Evolutionary conservation across 1,140 invertebrate species (phyloP).

Genomic region (Drosophila micromelanica): DNA sequence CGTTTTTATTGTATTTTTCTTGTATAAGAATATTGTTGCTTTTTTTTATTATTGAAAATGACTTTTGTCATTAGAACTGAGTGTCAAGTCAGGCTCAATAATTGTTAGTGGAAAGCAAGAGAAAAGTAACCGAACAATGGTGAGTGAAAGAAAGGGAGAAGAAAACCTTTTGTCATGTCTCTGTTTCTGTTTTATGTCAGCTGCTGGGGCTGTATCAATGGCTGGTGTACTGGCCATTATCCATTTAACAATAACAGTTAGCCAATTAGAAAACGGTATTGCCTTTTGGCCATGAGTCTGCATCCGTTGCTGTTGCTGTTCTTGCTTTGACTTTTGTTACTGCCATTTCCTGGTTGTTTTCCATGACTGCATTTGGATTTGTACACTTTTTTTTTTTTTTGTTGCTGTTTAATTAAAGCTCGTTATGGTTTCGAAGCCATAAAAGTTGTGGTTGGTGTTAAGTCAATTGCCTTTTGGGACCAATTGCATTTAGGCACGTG

Average conservation of each 20-base stretch:
- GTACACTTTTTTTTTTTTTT: neutral
- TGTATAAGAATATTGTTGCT: neutral
- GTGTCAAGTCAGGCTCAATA: conserved; percentile 34
- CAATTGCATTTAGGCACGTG: conserved; percentile 75
- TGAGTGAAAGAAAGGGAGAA: neutral
- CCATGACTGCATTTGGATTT: conserved; percentile 1
- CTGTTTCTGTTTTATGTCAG: conserved; percentile 30
- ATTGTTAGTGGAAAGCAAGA: conserved; percentile 11
- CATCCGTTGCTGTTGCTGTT: conserved; percentile 8
- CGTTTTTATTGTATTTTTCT: neutral
- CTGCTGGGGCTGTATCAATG: conserved; percentile 34
- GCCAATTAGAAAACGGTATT: conserved; percentile 70
- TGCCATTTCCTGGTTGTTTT: conserved; percentile 6
- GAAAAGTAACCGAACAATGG: conserved; percentile 2
- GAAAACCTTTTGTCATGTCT: conserved; percentile 35
- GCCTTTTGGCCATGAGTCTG: conserved; percentile 22
- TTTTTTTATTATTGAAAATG: conserved; percentile 28
- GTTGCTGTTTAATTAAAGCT: conserved; percentile 71
- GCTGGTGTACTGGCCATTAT: conserved; percentile 31
- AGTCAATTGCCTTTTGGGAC: conserved; percentile 41
- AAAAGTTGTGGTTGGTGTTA: conserved; percentile 51
- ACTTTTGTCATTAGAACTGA: conserved; percentile 37
- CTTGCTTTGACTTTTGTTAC: conserved; percentile 6
- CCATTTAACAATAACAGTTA: conserved; percentile 79
- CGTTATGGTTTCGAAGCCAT: conserved; percentile 74